Percentiles rank a stretch among this genome's conserved stretches.
Evolutionary conservation across 2,113 vertebrate species (phyloP).

Genomic region (Microcebus lehilahytsara): DNA sequence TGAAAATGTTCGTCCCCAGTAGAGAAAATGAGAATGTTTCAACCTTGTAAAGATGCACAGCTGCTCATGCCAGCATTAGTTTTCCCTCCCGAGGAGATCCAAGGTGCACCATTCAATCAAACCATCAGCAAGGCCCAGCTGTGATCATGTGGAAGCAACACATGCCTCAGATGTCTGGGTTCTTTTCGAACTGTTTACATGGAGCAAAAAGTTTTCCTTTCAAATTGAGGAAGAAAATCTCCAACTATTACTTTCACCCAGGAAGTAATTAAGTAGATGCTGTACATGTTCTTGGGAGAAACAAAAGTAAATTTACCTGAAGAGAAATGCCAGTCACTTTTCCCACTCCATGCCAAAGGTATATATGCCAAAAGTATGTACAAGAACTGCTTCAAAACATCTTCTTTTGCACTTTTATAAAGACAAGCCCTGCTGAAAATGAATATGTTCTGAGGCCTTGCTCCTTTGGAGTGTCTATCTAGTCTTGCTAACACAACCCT

Average conservation of each 20-base stretch:
- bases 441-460: background rate
- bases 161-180: background rate
- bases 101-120: background rate
- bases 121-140: background rate
- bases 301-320: background rate
- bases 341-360: background rate
- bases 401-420: background rate
- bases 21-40: conserved; percentile 49
- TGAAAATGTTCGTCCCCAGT: conserved; percentile 41
- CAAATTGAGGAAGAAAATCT: background rate
- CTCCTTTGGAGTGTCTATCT: background rate
- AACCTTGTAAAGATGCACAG: background rate
- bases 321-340: background rate
- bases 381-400: background rate
- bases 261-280: conserved; percentile 28
- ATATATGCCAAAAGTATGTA: background rate
- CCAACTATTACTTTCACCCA: background rate
- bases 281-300: background rate
- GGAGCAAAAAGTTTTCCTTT: conserved; percentile 6
- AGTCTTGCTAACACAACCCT: background rate
- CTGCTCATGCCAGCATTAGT: background rate
- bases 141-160: background rate
- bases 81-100: background rate
- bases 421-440: background rate
- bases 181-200: background rate